A percentile compares a stretch with the other conserved stretches of the same genome.
These are phyloP conservation scores for Lutjanus campechanus DNA, from an alignment of 2,797 vertebrate species.

Conservation along the genomic window DNA sequence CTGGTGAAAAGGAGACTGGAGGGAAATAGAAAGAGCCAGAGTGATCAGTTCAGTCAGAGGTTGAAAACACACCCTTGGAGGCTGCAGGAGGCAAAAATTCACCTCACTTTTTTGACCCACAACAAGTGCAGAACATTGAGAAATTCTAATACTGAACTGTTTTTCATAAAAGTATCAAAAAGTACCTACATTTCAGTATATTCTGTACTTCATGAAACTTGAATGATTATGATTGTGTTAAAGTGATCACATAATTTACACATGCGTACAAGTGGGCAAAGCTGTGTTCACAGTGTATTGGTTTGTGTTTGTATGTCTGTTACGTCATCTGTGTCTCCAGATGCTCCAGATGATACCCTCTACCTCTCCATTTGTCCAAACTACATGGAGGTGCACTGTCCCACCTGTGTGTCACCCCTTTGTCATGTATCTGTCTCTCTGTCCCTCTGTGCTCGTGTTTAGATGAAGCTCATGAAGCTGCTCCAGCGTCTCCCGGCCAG, in stretches of 20 bases:
- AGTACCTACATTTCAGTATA: background rate
- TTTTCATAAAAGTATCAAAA: too few species aligned
- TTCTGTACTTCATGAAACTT: background rate
- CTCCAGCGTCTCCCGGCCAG: constrained; percentile 93
- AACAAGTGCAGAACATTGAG: too few species aligned
- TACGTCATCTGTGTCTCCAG: constrained; percentile 44
- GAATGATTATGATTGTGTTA: background rate
- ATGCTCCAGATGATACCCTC: constrained; percentile 15
- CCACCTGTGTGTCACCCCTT: constrained; percentile 34
- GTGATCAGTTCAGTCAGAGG: too few species aligned
- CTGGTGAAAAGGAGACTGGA: too few species aligned
- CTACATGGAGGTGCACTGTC: constrained; percentile 15
- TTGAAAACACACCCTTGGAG: too few species aligned
- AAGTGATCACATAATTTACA: constrained; percentile 4
- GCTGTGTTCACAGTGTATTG: constrained; percentile 31
- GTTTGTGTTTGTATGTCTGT: constrained; percentile 50
- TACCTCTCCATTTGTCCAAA: constrained; percentile 44
- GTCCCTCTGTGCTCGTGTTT: constrained; percentile 53
- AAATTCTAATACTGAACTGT: too few species aligned
- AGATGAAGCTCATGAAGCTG: constrained; percentile 99
- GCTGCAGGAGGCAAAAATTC: too few species aligned
- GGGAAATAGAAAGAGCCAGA: too few species aligned
- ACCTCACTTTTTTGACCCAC: too few species aligned
- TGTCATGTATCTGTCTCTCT: constrained; percentile 57
- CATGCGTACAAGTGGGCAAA: background rate